Base-by-base conservation (phyloP, 2,113 vertebrate species). In the Motacilla alba region DNA sequence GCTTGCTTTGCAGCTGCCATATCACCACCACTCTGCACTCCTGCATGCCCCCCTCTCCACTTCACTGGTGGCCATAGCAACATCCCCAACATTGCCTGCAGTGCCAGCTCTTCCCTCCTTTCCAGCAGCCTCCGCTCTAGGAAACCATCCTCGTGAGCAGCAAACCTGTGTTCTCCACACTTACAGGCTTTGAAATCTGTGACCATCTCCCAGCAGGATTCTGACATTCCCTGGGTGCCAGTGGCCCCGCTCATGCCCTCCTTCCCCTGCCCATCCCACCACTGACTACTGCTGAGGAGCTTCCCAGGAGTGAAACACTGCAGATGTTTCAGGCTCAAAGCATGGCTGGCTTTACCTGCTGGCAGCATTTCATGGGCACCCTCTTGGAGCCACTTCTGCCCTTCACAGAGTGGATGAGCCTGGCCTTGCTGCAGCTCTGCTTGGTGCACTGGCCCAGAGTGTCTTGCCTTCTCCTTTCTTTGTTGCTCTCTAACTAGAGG, bases 1-100 rank as follows among this genome's bases (percentile, higher is more conserved):
- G 10, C 53, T 87, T 75, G 18, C 41, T 44, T 64, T 87, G 53
- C 87, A 83, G 72, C 49, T 4, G 1, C 39, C 15, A 3, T n/a
- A 5, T 56, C 5, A 6, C 35, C 37, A 13, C 4, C 35, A 5
- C 58, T 43, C 33, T 72, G 18, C 11, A 9, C 67, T 89, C 50
- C 43, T 10, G 1, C 5, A 6, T 22, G 13, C 39, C 35, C 28
- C 10, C 56, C 23, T 44, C 1, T 44, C 1, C 10, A 12, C 26
- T 75, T 55, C 15, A 10, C 28, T 2, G 14, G 85, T 90, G 84
- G 43, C 90, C 90, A 93, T 93, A 81, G 92, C 90, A 92, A 90
- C 85, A 77, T 67, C 44, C 37, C 49, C 44, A 64, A 1, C 22
- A 24, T 1, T 8, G 5, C 68, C 47, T 26, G n/a, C 22, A 22